Evolutionary conservation across 1,140 invertebrate species (phyloP), one percentile per base, ranked within the genome.

Genomic region (Drosophila melanogaster): DNA sequence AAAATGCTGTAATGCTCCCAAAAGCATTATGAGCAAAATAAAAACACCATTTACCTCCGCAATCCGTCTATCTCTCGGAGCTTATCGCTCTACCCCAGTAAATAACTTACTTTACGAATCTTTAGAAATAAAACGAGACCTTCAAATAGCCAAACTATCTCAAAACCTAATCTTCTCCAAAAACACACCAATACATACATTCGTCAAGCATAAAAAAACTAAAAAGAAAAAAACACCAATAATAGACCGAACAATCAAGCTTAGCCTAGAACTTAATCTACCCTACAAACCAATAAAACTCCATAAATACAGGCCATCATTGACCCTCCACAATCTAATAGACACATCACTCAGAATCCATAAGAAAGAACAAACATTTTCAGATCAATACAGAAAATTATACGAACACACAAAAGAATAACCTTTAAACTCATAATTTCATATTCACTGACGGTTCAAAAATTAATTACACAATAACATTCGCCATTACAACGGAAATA

Each of bases 281-380:
- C 47, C 11, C 4, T 30, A 50, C 46, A 7, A 60, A 30, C 35
- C 58, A 41, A 24, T 40, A 17, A 60, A 51, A 41, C 46, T 51
- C 38, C 10, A 26, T 12, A 60, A 51, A 41, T 19, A 50, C 57
- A 11, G 40, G 7, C 58, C 35, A 26, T n/a, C 58, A 14, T 60
- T 46, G 44, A 19, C 26, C 26, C 44, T 50, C 22, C 57, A 33
- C 4, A 60, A 50, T 17, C 30, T 50, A n/a, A 50, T 50, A 47
- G 35, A 22, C 11, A 53, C 33, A n/a, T 8, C 17, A 53, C 19
- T 53, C 5, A 19, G 30, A 19, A 51, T 22, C 15, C 46, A 60
- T 60, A 10, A 30, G 26, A 30, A 30, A 8, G 1, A 30, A 30
- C 7, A 30, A 30, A 30, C 30, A 30, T 8, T 7, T 8, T 7